phyloP scores from a whole-genome alignment of 2,113 vertebrate species.

The Datnioides undecimradiatus region DNA sequence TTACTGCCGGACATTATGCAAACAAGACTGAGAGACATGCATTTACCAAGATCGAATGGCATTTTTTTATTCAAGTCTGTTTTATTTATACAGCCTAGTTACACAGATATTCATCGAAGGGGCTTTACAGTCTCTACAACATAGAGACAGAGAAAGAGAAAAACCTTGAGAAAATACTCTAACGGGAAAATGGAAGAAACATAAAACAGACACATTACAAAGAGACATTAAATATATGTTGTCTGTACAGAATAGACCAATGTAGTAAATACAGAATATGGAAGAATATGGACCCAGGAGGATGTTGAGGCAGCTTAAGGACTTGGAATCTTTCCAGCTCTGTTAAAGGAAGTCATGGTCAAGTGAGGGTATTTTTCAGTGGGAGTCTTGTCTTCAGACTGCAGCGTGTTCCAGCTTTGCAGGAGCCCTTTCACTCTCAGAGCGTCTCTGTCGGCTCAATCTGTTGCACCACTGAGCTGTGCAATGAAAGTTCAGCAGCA shows the following conservation, averaged over 20 bases:
- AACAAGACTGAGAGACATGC: background rate
- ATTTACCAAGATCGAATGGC: background rate
- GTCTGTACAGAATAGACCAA: background rate
- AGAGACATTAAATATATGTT: background rate
- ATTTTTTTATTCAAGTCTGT: no score
- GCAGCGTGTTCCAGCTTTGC: slow-evolving; percentile 46
- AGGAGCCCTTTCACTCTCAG: slow-evolving; percentile 42
- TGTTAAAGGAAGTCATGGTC: slow-evolving; percentile 15
- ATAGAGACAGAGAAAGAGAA: background rate
- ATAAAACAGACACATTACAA: background rate
- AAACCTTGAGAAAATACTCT: background rate
- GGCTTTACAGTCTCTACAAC: background rate
- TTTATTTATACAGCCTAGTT: no score
- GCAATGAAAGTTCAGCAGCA: slow-evolving; percentile 59
- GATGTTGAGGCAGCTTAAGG: background rate
- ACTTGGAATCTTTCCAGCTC: slow-evolving; percentile 13
- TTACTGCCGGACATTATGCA: background rate
- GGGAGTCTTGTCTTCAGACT: slow-evolving; percentile 18
- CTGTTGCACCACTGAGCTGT: slow-evolving; percentile 72
- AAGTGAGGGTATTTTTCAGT: slow-evolving; percentile 13
- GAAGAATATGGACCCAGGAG: background rate
- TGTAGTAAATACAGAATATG: background rate
- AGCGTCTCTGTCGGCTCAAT: slow-evolving; percentile 60
- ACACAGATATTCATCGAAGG: no score
- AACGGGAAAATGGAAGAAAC: background rate